Base-by-base conservation (phyloP, 2,113 vertebrate species). In the Sturnus vulgaris region DNA sequence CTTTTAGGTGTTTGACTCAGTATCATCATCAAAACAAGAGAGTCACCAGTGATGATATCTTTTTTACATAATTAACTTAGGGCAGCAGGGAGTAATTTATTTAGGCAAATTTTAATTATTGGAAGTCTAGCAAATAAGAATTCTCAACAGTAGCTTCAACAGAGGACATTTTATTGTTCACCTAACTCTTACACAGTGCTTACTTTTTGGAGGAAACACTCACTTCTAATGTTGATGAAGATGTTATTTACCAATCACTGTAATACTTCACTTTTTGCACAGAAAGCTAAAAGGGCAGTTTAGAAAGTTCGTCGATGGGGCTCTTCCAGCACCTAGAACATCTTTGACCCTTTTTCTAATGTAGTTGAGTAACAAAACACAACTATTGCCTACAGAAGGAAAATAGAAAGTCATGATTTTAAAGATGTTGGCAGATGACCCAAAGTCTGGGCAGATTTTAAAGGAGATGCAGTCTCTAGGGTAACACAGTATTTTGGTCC, bases 1-100 rank as follows among this genome's bases (percentile, higher is more conserved):
- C 95, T 97, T 96, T 96, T 96, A 95, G 82, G 92, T 96, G 75
- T 90, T 88, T 94, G 88, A 96, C 88, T 96, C 85, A 88, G 35
- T 95, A 90, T 90, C 82, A 83, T 77, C 91, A 88, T 94, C 71
- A 92, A 96, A 95, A 90, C 90, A 90, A 66, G 55, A 94, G 39
- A 96, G 79, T 90, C 82, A 71, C 79, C 68, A 75, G 60, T 14
- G 15, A 86, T 66, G 59, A 40, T 93, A 92, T 30, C 87, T 96
- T 92, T 95, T 95, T 73, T 92, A 57, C 90, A 88, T 92, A 96
- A 96, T 96, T 93, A 96, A 92, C 60, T 88, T 88, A 82, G 65
- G 49, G 83, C 80, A 79, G 64, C 80, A 47, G 90, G 88, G 88
- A 96, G 82, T 94, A 90, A 93, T 95, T 92, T 88, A 68, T 94